These are phyloP conservation scores for Oxygymnocypris stewartii DNA, from an alignment of 2,113 vertebrate genomes.

Conservation along the genomic window DNA sequence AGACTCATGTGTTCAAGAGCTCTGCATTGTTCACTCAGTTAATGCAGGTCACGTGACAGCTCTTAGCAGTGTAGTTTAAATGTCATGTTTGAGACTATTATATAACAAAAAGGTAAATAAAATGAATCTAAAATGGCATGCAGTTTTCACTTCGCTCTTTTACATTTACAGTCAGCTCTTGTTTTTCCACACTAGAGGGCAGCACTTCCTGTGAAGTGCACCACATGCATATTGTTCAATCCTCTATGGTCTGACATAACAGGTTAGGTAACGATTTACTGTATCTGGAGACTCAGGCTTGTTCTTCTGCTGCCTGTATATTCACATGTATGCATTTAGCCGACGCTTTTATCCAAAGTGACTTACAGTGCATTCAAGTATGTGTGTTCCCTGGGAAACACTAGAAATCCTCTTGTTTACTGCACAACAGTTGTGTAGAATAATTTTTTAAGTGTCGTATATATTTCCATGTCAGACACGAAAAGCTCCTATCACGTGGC, in stretches of 20 bases:
- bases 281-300: neutral
- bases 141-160: neutral
- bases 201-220: neutral
- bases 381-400: too few relatives aligned
- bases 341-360: too few relatives aligned
- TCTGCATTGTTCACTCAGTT: neutral
- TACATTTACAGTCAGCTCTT: neutral
- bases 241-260: neutral
- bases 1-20: neutral
- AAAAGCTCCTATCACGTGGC: neutral
- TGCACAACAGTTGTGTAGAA: neutral
- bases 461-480: neutral
- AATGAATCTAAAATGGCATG: neutral
- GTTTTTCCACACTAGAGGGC: conserved; percentile 24
- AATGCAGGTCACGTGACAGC: neutral
- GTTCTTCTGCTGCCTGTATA: neutral
- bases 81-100: neutral
- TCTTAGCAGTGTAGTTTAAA: neutral
- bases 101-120: neutral
- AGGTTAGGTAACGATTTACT: conserved; percentile 18
- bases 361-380: too few relatives aligned
- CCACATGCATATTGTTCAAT: neutral
- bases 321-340: neutral
- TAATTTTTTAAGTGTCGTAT: neutral
- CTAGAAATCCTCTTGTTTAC: neutral